Conservation (phyloP, 1,140 invertebrate genomes). For the Scaptomyza pallida region DNA sequence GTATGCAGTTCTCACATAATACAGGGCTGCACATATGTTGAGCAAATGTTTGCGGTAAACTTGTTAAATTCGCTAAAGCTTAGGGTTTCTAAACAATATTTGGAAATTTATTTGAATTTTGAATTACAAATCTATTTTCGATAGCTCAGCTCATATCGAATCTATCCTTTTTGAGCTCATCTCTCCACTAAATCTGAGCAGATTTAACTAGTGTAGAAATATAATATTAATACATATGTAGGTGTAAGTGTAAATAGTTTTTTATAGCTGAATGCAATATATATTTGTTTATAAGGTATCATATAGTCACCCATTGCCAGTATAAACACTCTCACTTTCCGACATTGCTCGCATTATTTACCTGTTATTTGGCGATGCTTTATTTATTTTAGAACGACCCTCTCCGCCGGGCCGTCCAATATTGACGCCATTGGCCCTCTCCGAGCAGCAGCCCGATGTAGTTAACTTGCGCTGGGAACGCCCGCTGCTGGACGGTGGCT, state of each 20-base stretch:
- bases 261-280: no score
- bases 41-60: no score
- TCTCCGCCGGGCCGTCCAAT: slow-evolving; percentile 91
- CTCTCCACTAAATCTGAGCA: no score
- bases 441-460: slow-evolving; percentile 91
- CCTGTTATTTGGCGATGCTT: slow-evolving; percentile 67
- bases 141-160: neutral
- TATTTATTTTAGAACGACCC: slow-evolving; percentile 87
- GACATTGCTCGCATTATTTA: slow-evolving; percentile 33
- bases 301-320: no score
- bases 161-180: neutral
- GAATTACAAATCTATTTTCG: no score
- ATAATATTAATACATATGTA: no score
- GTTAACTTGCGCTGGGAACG: slow-evolving; percentile 94
- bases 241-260: no score
- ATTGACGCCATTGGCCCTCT: slow-evolving; percentile 87
- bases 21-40: no score
- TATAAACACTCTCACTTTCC: neutral
- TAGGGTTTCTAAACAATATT: no score
- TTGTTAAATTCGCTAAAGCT: no score
- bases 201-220: no score
- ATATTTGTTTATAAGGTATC: neutral
- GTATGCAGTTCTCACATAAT: slow-evolving; percentile 19
- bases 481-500: slow-evolving; percentile 93
- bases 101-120: no score